A percentile compares a stretch with the other conserved stretches of the same genome.
These are phyloP conservation scores for Ips typographus DNA, from an alignment of 1,140 invertebrate genomes.

Conservation along the genomic window DNA sequence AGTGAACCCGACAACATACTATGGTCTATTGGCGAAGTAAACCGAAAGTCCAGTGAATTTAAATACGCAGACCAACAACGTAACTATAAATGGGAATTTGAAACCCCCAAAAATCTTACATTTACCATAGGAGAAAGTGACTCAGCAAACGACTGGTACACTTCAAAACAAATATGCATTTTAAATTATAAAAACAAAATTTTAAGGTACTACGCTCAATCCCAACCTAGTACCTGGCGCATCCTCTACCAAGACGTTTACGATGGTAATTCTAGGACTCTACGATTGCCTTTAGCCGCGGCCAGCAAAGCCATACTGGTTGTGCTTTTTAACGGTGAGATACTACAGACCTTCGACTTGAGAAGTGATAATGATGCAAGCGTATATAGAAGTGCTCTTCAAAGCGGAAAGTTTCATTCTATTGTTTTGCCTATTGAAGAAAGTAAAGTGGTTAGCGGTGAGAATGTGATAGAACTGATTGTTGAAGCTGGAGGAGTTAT, in stretches of 20 bases:
- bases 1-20: conserved; percentile 11
- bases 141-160: conserved; percentile 10
- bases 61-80: conserved; percentile 8
- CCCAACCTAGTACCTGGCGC: conserved; percentile 13
- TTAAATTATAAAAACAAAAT: background rate
- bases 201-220: conserved; percentile 23
- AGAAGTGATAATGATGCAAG: conserved; percentile 5
- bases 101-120: background rate
- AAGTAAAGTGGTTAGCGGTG: conserved; percentile 7
- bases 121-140: conserved; percentile 13
- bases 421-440: background rate
- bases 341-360: conserved; percentile 8
- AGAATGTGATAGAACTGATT: conserved; percentile 2
- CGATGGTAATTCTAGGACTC: conserved; percentile 8
- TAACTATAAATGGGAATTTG: conserved; percentile 14
- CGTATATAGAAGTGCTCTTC: conserved; percentile 19
- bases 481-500: conserved; percentile 11
- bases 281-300: conserved; percentile 11
- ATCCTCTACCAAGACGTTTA: conserved; percentile 14
- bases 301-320: conserved; percentile 12
- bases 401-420: conserved; percentile 14
- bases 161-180: background rate
- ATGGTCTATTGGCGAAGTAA: conserved; percentile 11
- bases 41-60: conserved; percentile 8
- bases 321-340: conserved; percentile 16